Base-by-base conservation (phyloP, 2,888 invertebrate genomes). In the Perdita meconis region DNA sequence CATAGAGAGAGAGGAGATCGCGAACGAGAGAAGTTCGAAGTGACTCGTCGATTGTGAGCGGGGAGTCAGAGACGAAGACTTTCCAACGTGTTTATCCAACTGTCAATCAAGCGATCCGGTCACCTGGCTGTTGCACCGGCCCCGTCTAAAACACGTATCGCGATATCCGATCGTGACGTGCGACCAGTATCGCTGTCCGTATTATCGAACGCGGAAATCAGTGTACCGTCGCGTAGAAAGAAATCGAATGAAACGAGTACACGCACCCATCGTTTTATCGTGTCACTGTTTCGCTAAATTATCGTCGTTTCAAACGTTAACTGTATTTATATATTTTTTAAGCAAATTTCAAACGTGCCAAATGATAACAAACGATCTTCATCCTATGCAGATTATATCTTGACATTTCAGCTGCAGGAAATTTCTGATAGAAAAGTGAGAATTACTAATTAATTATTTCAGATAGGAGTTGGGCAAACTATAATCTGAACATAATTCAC, bases 71-170 rank as follows among this genome's bases (percentile, higher is more conserved):
- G 60, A 34, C 66, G 56, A 69, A 75, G 77, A 78, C 86, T 87
- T 79, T 77, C 87, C 72, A 88, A 88, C 86, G 86, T 90, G 89
- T 90, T 89, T 89, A 90, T 89, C 90, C 89, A 89, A 89, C 88
- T 90, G 89, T 88, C 89, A 88, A 89, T 89, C 89, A 88, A 80
- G 81, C 80, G 74, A 78, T 78, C 70, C 69, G 78, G 82, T 81
- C 85, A 78, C 68, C 79, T 77, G 79, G 80, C 76, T 64, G 61
- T 83, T 80, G 67, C 83, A 64, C 69, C 84, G 74, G 80, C 82
- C n/a, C 81, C 75, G 78, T 80, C 86, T 76, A 83, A 87, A 75
- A 80, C 81, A 68, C 77, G 75, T 87, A 87, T 86, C 86, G 74
- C 63, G 84, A 84, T 87, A 83, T 83, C 78, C 86, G 88, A 88